Evolutionary conservation across 2,888 invertebrate genomes (phyloP), one percentile per base, ranked within the genome.

Genomic region (Melanargia galathea): DNA sequence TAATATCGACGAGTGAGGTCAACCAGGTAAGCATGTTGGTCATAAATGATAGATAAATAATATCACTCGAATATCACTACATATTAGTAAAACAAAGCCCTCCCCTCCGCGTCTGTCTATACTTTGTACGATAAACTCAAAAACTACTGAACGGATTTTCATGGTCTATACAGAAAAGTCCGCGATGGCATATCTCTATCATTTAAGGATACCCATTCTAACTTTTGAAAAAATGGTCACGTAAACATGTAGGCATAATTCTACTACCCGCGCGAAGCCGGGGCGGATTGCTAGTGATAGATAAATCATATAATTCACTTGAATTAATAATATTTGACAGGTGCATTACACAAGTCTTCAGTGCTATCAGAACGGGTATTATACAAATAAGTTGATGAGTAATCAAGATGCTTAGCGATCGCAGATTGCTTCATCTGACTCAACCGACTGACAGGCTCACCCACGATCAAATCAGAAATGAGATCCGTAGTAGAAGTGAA

Each of bases 291-390:
- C n/a, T n/a, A 11, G 11, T 10, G 3, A 40, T 16, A n/a, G 40
- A 40, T 16, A 13, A 40, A n/a, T 40, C 40, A 16, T 40, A 40
- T 16, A 6, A 16, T 16, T 40, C n/a, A 16, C n/a, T 16, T 40
- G n/a, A 40, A 40, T 40, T 40, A 40, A 40, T 40, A 35, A 13
- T 40, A 40, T 40, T 40, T 40, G 16, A 40, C 26, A 26, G 26
- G 40, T n/a, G 40, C 40, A 16, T 40, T 40, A 40, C 40, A 40
- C 40, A 40, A 40, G 40, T 40, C 40, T 16, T 40, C 7, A 6
- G n/a, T 40, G 4, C n/a, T 40, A 16, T n/a, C 40, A n/a, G 3
- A 3, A 35, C 11, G 3, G 11, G 11, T 11, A 35, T n/a, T n/a
- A 11, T 35, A n/a, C 2, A 13, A 6, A 16, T n/a, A 40, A 40